Base-by-base conservation (phyloP, 1,140 invertebrate species). In the Amyelois transitella region DNA sequence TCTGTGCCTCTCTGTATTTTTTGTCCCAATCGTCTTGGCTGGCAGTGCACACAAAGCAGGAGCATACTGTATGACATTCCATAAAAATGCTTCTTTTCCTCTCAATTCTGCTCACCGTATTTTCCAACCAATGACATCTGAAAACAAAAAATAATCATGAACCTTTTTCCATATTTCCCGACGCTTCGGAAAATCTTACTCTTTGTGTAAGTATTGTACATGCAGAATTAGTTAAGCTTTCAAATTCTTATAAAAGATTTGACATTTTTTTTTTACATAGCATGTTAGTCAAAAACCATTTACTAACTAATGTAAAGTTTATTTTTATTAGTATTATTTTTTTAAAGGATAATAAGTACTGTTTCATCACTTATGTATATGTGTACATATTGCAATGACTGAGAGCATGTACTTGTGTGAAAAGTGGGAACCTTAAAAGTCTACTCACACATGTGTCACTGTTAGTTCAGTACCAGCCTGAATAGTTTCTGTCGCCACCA, bases 401-500 rank as follows among this genome's bases (percentile, higher is more conserved):
- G 18, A 19, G 10, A 45, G 14, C 38, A 24, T 51, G 48, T n/a
- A 38, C 3, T 53, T 21, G n/a, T 44, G n/a, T 24, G 8, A 44
- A 12, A 10, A 44, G 6, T 12, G 32, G 12, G 2, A 38, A 2
- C 10, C 10, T 8, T 2, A 38, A 38, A 10, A 38, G 10, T 28
- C 58, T 51, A 69, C 69, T 69, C 55, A 72, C 69, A 59, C 17
- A 20, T 55, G 60, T 5, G 66, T 50, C 43, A 62, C 18, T 14
- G 62, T 62, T n/a, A 75, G n/a, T 53, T 75, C 72, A 1, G 58
- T 57, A 10, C 72, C 72, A 50, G 47, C 53, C 50, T 61, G 49
- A 4, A 72, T 72, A 21, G 60, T 55, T 19, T 53, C 43, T 2
- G 64, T 18, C 0, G 66, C 66, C 14, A 75, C 55, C 25, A 72